Evolutionary conservation across 2,888 invertebrate species (phyloP).

Genomic region (Amphipyra tragopoginis): DNA sequence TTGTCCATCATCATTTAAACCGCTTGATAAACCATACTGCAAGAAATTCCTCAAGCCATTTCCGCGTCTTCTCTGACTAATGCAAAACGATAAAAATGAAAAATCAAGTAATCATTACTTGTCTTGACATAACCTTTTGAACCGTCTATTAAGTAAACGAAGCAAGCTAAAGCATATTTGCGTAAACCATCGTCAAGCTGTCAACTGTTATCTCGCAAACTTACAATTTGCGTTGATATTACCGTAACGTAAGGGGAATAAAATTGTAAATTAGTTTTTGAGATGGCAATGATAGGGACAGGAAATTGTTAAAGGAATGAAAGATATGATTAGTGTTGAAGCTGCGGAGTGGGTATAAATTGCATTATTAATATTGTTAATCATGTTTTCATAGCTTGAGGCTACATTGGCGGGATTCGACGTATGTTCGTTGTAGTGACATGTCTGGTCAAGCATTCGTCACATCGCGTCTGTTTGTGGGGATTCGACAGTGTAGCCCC

Average conservation of each 20-base stretch:
- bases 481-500: no score
- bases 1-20: not conserved
- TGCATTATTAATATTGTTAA: conserved; percentile 10
- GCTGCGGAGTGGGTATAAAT: not conserved
- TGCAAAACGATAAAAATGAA: conserved; percentile 42
- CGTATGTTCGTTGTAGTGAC: no score
- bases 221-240: conserved; percentile 35
- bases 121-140: conserved; percentile 61
- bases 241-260: conserved; percentile 31
- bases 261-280: conserved; percentile 32
- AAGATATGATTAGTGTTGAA: conserved; percentile 20
- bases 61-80: conserved; percentile 16
- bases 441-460: no score
- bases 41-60: not conserved
- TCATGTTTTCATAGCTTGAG: conserved; percentile 3
- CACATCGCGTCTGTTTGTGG: no score
- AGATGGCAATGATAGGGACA: conserved; percentile 19
- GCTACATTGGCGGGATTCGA: no score
- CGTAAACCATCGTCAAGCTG: conserved; percentile 58
- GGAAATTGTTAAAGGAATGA: conserved; percentile 31
- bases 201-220: conserved; percentile 50
- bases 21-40: not conserved
- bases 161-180: conserved; percentile 47
- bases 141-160: conserved; percentile 47
- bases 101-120: conserved; percentile 43